Conservation (phyloP, 2,797 vertebrate species). For the Xenopus petersii region DNA sequence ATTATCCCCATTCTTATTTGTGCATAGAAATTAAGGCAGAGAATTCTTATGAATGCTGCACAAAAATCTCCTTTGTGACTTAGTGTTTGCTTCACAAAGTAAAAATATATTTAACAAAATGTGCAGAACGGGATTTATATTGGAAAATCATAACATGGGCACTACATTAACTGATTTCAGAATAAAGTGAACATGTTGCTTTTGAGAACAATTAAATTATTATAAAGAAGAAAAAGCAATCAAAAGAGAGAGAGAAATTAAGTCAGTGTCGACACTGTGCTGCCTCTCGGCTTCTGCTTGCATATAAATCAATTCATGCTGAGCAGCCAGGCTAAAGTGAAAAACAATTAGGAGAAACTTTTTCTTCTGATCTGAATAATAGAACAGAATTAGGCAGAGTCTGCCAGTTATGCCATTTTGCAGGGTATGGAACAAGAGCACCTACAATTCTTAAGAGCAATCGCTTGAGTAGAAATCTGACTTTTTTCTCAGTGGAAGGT, state of each 20-base stretch:
- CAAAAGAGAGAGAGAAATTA: slow-evolving; percentile 7
- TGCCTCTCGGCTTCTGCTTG: slow-evolving; percentile 21
- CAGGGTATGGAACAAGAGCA: slow-evolving; percentile 16
- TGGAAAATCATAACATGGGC: no score
- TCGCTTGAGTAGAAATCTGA: no score
- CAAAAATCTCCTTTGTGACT: no score
- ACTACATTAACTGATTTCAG: no score
- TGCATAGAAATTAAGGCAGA: no score
- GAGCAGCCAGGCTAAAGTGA: slow-evolving; percentile 27
- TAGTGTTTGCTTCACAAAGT: no score
- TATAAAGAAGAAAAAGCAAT: neutral
- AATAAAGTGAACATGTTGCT: neutral
- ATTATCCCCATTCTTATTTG: no score
- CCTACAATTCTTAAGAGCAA: slow-evolving; percentile 16
- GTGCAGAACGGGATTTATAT: no score
- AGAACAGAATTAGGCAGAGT: slow-evolving; percentile 10
- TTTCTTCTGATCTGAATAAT: slow-evolving; percentile 21
- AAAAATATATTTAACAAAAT: no score
- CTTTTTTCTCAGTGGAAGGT: no score
- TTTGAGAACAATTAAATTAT: slow-evolving; percentile 1
- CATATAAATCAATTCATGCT: slow-evolving; percentile 32
- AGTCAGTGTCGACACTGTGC: slow-evolving; percentile 19
- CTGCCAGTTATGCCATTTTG: slow-evolving; percentile 4
- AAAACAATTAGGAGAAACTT: slow-evolving; percentile 41
- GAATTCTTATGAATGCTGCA: no score